A percentile compares a stretch with the other conserved stretches of the same genome.
Evolutionary conservation across 2,888 invertebrate genomes (phyloP).

Genomic region (Zhengitettix transpicula): DNA sequence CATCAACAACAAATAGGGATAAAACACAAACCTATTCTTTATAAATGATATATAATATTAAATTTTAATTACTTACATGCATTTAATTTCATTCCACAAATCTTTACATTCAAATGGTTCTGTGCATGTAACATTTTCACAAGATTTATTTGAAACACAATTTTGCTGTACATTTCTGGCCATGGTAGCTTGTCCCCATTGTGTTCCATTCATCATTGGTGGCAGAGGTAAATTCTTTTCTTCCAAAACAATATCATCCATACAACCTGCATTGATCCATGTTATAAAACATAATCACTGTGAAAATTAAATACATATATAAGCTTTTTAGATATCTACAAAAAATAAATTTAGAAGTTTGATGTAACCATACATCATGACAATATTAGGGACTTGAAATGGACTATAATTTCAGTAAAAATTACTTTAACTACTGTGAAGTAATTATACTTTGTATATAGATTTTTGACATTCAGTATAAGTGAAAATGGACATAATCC

Average conservation of each 20-base stretch:
- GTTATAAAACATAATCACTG: no score
- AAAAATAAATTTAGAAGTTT: no score
- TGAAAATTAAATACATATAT: not conserved
- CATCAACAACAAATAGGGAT: no score
- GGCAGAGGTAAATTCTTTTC: slow-evolving; percentile 35
- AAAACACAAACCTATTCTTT: no score
- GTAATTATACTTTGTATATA: no score
- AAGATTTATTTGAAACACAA: slow-evolving; percentile 34
- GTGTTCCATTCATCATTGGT: slow-evolving; percentile 28
- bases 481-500: no score
- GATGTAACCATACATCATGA: no score
- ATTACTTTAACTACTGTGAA: no score
- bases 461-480: no score
- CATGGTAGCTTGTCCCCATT: slow-evolving; percentile 30
- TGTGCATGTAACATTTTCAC: slow-evolving; percentile 30
- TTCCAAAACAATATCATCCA: slow-evolving; percentile 38
- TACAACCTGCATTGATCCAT: slow-evolving; percentile 26
- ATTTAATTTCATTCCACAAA: slow-evolving; percentile 39
- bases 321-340: not conserved
- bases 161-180: slow-evolving; percentile 30
- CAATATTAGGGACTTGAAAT: no score
- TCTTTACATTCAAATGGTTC: slow-evolving; percentile 32
- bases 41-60: no score
- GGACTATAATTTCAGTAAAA: no score
- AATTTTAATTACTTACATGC: slow-evolving; percentile 27